phyloP scores from a whole-genome alignment of 2,113 vertebrate genomes.

The Oncorhynchus gorbuscha region DNA sequence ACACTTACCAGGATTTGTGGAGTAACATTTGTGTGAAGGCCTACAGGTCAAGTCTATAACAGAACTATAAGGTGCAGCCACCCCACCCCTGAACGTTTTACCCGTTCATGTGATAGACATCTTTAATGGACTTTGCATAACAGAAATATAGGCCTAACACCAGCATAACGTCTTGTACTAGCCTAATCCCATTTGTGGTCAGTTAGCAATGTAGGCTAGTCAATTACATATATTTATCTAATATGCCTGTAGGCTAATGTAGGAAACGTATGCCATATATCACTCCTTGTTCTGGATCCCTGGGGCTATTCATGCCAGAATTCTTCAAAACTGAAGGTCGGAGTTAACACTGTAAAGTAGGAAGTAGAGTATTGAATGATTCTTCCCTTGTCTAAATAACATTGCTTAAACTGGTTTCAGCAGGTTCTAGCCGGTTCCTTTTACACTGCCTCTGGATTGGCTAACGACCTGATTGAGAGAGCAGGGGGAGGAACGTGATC shows the following conservation, averaged over 20 bases:
- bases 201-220: background rate
- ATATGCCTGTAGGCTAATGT: background rate
- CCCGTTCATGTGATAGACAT: too few relatives aligned
- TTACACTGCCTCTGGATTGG: background rate
- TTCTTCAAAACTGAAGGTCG: background rate
- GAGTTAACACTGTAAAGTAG: background rate
- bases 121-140: too few relatives aligned
- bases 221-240: background rate
- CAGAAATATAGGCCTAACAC: too few relatives aligned
- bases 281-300: background rate
- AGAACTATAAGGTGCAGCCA: too few relatives aligned
- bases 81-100: too few relatives aligned
- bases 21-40: too few relatives aligned
- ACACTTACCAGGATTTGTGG: too few relatives aligned
- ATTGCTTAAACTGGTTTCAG: background rate
- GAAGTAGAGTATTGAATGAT: background rate
- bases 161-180: background rate
- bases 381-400: background rate
- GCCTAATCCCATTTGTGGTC: background rate
- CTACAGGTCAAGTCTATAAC: too few relatives aligned
- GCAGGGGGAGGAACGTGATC: too few relatives aligned
- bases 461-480: background rate
- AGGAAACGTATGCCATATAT: too few relatives aligned
- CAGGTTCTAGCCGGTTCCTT: background rate
- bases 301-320: background rate